Evolutionary conservation across 1,140 invertebrate species (phyloP), one percentile per base, ranked within the genome.

Genomic region (Chymomyza costata): DNA sequence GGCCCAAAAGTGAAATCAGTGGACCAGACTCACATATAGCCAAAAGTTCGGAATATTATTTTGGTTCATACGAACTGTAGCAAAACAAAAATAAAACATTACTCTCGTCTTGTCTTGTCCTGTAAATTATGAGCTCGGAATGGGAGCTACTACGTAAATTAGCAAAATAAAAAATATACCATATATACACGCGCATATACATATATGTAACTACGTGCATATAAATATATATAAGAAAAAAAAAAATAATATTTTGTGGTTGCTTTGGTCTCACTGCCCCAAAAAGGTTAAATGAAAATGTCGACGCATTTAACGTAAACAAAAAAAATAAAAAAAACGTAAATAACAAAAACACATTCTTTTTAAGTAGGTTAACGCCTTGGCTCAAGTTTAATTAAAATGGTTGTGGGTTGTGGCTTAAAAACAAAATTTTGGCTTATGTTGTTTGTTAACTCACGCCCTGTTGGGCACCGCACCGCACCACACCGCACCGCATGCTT

Each of bases 281-380:
- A 39, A 49, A 78, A 70, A 70, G 66, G 57, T 65, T 76, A 60
- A 65, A 53, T 56, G 52, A 58, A 74, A 74, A 69, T 65, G 68
- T 73, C 58, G 68, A 49, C 68, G 50, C 68, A 67, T 62, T 71
- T 38, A 69, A 59, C 44, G 61, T 8, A 44, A 40, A 56, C 47
- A 30, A 48, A 52, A 60, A 51, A 58, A 21, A 35, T 39, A 49
- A 55, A 39, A 21, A 49, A 32, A 31, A 17, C 11, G 1, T 2
- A 35, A 14, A 46, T n/a, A n/a, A 30, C 16, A 40, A 38, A 37
- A 34, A 49, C 41, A 35, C n/a, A 21, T 50, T 30, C 21, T n/a
- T n/a, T n/a, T n/a, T n/a, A n/a, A n/a, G n/a, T n/a, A n/a, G n/a
- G 30, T 10, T 21, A 39, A 37, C 46, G 65, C 53, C 46, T 62